Evolutionary conservation across 2,888 invertebrate genomes (phyloP).

Genomic region (Drosophila rellima): DNA sequence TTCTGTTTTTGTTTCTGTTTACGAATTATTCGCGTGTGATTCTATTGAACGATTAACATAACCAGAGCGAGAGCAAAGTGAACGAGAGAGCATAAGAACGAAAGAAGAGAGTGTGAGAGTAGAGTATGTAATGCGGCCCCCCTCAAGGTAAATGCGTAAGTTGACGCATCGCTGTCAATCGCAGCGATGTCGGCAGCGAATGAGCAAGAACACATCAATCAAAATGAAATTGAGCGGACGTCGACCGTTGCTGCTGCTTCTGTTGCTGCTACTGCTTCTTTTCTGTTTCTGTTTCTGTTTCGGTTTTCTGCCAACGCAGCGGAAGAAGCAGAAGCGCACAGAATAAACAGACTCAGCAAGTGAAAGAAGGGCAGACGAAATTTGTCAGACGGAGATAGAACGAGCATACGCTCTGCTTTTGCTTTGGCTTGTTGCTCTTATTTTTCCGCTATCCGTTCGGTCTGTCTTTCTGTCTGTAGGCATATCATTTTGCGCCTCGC

Average conservation of each 20-base stretch:
- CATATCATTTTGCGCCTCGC: constrained; percentile 76
- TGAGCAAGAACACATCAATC: constrained; percentile 66
- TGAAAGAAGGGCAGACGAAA: constrained; percentile 23
- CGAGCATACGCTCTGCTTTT: constrained; percentile 6
- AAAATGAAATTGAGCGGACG: constrained; percentile 60
- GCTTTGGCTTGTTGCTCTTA: constrained; percentile 17
- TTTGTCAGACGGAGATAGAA: constrained; percentile 6
- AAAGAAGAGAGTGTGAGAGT: constrained; percentile 21
- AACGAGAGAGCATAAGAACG: constrained; percentile 14
- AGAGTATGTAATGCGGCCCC: constrained; percentile 31
- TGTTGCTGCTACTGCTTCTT: constrained; percentile 20
- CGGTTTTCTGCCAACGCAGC: constrained; percentile 59
- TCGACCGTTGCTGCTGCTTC: constrained; percentile 42
- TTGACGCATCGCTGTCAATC: constrained; percentile 62
- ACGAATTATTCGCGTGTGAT: constrained; percentile 38
- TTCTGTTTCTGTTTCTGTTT: constrained; percentile 30
- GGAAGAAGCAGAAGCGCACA: constrained; percentile 46
- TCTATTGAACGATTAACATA: constrained; percentile 24
- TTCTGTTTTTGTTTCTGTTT: constrained; percentile 34
- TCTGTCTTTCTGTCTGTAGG: constrained; percentile 25
- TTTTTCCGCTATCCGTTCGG: constrained; percentile 16
- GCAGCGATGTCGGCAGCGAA: constrained; percentile 26
- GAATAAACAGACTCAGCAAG: constrained; percentile 45
- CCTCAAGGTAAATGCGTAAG: constrained; percentile 59
- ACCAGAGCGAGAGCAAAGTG: constrained; percentile 24